Evolutionary conservation across 2,113 vertebrate genomes (phyloP), one percentile per base, ranked within the genome.

Genomic region (Pipra filicauda): DNA sequence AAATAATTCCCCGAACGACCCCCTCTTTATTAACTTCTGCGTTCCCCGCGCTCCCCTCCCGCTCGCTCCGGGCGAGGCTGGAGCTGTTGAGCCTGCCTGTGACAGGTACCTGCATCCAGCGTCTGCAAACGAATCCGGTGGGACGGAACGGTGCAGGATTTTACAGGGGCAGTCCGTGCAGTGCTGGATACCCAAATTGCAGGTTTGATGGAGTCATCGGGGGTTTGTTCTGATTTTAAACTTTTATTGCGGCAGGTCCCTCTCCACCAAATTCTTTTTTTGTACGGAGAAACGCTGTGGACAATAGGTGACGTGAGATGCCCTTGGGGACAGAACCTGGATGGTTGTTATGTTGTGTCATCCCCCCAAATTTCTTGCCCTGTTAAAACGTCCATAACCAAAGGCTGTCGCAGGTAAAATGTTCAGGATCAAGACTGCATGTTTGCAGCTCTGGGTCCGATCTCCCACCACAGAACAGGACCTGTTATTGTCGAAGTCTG

Each of bases 91-190:
- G 28, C 30, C 0, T 20, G 62, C 57, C 6, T 16, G 6, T 20
- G 84, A 21, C 94, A 74, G 87, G 84, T 26, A 59, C 26, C 85
- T 35, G 71, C 59, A 0, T 4, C 21, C 71, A 20, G 66, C 74
- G 3, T 5, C 46, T 6, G 9, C 26, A 0, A 0, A 2, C 3
- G 8, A 26, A 4, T 18, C 62, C 27, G 15, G 0, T 6, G 1
- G 11, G 16, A 2, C 19, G 65, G 28, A 14, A 9, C 8, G 4
- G 3, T 21, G 70, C 55, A 4, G 85, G 71, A 1, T 88, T 83
- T 79, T 10, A 15, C 21, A 4, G 9, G 33, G 64, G 35, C 89
- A 33, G 20, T 2, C 48, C 1, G 33, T 33, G 89, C 54, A 1
- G n/a, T 12, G 78, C 88, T 64, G 43, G 61, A 0, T 8, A 9